Conservation (phyloP, 2,888 invertebrate genomes). For the Ectobius pallidus region DNA sequence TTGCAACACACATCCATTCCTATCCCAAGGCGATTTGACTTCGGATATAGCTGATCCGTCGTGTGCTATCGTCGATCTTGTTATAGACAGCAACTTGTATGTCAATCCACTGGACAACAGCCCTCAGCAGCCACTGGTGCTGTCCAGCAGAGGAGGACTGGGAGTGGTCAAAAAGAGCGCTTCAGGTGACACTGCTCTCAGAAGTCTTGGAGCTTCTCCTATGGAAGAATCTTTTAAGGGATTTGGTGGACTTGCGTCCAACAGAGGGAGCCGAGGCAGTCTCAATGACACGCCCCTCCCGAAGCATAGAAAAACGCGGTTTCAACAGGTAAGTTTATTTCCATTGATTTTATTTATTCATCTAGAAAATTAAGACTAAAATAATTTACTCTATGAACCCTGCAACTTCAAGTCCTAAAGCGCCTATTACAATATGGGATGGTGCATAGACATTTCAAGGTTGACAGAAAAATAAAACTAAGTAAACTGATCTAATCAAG, state of each 20-base stretch:
- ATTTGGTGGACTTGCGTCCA: conserved; percentile 55
- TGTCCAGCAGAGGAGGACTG: neutral
- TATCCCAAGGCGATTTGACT: conserved; percentile 66
- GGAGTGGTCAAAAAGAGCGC: conserved; percentile 74
- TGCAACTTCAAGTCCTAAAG: too few species aligned
- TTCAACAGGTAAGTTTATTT: conserved; percentile 73
- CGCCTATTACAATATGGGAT: too few species aligned
- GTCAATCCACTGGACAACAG: conserved; percentile 77
- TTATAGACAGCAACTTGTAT: conserved; percentile 75
- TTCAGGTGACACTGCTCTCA: conserved; percentile 75
- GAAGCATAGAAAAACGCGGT: conserved; percentile 85
- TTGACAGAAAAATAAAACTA: too few species aligned
- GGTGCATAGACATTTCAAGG: too few species aligned
- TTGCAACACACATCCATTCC: conserved; percentile 94
- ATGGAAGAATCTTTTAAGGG: conserved; percentile 62
- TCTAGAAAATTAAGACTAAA: too few species aligned
- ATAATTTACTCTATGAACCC: too few species aligned
- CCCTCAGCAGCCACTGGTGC: conserved; percentile 22
- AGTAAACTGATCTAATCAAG: too few species aligned
- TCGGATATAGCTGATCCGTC: conserved; percentile 55
- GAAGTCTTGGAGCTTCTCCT: conserved; percentile 68
- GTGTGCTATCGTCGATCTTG: conserved; percentile 58
- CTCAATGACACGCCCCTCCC: conserved; percentile 71
- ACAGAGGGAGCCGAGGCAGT: conserved; percentile 59
- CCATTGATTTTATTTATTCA: too few species aligned